Evolutionary conservation across 2,888 invertebrate species (phyloP), one percentile per base, ranked within the genome.

Genomic region (Octodonta nipae): DNA sequence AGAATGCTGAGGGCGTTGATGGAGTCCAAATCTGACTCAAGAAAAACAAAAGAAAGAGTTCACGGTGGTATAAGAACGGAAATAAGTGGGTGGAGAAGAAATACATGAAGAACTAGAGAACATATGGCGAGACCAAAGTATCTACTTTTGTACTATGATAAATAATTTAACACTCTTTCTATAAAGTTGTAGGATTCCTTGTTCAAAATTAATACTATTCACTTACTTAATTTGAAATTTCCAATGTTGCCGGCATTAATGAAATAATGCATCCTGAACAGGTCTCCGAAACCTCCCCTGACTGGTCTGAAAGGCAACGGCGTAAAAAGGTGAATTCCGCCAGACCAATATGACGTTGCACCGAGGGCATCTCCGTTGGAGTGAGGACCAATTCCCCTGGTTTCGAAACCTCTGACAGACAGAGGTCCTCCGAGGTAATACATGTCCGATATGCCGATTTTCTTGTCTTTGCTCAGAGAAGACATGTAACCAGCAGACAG

Each of bases 371-470:
- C 76, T 32, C 80, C 80, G 42, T 89, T 85, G 15, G 70, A 61
- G 39, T 83, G 80, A 0, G 91, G 87, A 0, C 92, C 92, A 14
- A 83, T 77, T n/a, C 91, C 87, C 41, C 85, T 71, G 60, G 76
- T 73, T 34, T 75, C 72, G 61, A 95, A 96, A 8, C 95, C 96
- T 41, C 96, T 67, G 13, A 96, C 54, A 25, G 82, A 78, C 40
- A 85, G 65, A 2, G 95, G 88, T 0, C 96, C 95, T 3, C 96
- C 96, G 27, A 91, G 65, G 63, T 78, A 88, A 64, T 83, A 84
- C 47, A 75, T 69, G 58, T 88, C 87, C 15, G 74, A 67, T 37
- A 81, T 65, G 42, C 67, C 71, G 26, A 71, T 63, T 45, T 65
- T 63, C 57, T 71, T 71, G 29, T 77, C 74, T 32, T 56, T 52